Evolutionary conservation across 2,888 invertebrate species (phyloP), one percentile per base, ranked within the genome.

Genomic region (Lamellibrachia satsuma): DNA sequence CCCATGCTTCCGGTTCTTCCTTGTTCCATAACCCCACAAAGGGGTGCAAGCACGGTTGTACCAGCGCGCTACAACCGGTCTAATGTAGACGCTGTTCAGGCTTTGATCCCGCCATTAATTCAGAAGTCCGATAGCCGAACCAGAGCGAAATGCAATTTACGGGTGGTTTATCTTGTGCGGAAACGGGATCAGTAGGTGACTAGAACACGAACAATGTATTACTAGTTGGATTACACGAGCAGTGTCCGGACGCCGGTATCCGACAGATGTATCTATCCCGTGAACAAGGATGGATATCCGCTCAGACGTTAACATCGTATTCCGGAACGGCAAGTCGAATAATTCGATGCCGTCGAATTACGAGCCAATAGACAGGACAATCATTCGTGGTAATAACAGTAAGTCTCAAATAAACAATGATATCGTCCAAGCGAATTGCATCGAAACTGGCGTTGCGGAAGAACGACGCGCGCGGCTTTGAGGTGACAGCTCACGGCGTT

Each of bases 111-210:
- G 6, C 22, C 75, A 75, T 75, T 75, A 15, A n/a, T 75, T 75
- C n/a, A 15, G 15, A 15, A 11, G 22, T 75, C 75, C 1, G 75
- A 75, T 75, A 75, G 22, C 75, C 75, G 75, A 75, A 22, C 75
- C 75, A 75, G 75, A 75, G 75, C 75, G 75, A 75, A 75, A 75
- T 75, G 75, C 75, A 75, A 75, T 75, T 75, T 75, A 75, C 75
- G 75, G 22, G 75, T 22, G 75, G 15, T 75, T 75, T 75, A 75
- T 75, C 15, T 75, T 22, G 15, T n/a, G 22, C 15, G 75, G 22
- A 75, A 11, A 75, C 75, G 15, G 75, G 75, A 75, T 75, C 75
- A 75, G 75, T 75, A 75, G 75, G 75, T 75, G 75, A 75, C 75
- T 75, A 75, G 75, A n/a, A 75, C 75, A n/a, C 22, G 75, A 75